Evolutionary conservation across 1,140 invertebrate species (phyloP), one percentile per base, ranked within the genome.

Genomic region (Chelonus insularis): DNA sequence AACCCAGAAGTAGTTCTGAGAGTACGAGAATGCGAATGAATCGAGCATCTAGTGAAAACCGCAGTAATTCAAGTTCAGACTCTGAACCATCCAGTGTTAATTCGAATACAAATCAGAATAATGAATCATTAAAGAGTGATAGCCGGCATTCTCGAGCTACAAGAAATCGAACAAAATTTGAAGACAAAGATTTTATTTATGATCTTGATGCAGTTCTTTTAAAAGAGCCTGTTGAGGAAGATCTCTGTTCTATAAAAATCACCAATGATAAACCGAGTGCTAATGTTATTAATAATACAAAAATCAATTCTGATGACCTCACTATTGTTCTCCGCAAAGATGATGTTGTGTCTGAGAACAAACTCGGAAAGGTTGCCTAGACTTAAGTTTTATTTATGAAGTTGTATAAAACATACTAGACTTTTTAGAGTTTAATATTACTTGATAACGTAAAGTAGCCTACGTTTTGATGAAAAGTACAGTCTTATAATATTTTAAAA

Each of bases 181-280:
- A 86, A 57, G 85, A 86, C 68, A 85, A 86, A 65, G 87, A 89
- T 76, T 89, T 88, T 72, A 85, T 89, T 57, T 89, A 89, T 69
- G 87, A 88, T 75, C 72, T 87, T 57, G 67, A 72, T 32, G 39
- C 60, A 1, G 45, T 55, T 5, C 21, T 37, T 25, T 25, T 56
- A 0, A 68, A 67, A 21, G 43, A 57, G 11, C 8, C 37, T 16
- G 21, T 52, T 36, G 7, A 34, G 16, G 50, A 60, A 11, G 12
- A 25, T 14, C 11, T 21, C 12, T 21, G 16, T 21, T 20, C n/a
- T 32, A 51, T 51, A 12, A 25, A 23, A n/a, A 36, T 37, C 1
- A 52, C n/a, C 0, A 34, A 41, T 21, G 18, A 18, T 41, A 20
- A 59, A 7, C 4, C 45, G n/a, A 14, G 37, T 29, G 11, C 25